Evolutionary conservation across 2,797 vertebrate species (phyloP), one percentile per base, ranked within the genome.

Genomic region (Thunnus albacares): DNA sequence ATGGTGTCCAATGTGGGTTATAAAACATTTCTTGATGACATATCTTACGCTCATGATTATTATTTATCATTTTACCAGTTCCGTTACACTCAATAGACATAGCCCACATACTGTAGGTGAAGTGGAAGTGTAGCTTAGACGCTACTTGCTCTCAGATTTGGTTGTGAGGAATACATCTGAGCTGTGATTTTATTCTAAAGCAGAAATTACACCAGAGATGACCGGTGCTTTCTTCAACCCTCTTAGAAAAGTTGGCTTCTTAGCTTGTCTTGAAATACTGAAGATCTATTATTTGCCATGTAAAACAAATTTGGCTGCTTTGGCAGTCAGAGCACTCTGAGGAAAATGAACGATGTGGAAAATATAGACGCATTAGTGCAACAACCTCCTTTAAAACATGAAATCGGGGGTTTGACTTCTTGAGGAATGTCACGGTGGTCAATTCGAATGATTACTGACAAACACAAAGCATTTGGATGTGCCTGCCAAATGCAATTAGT

Each of bases 141-240:
- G 30, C 62, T 79, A 67, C 78, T 85, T 55, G 13, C 80, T 80
- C 64, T 85, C 77, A 82, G 53, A 77, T 55, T 77, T 66, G 74
- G 76, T 86, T 82, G 84, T 59, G 59, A 65, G 77, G 82, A 81
- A 62, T 84, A 85, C 0, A 75, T 90, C 84, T 85, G 67, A 82
- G 61, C 38, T 61, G 35, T 66, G 66, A 87, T 74, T 81, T 79
- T 65, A 75, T 89, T 81, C 80, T 41, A 53, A 71, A 74, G 68
- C 18, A 24, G 63, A 67, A 79, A 75, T 71, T 38, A 69, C 62
- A 51, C 18, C 52, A 60, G 73, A 71, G 49, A 71, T 69, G 59
- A 9, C n/a, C 35, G 20, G 51, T 28, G 52, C 57, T 70, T 60
- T 75, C 77, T 61, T 24, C 24, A 74, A 64, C 26, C 33, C 41